Conservation (phyloP, 2,888 invertebrate species). For the Adelphocoris suturalis region DNA sequence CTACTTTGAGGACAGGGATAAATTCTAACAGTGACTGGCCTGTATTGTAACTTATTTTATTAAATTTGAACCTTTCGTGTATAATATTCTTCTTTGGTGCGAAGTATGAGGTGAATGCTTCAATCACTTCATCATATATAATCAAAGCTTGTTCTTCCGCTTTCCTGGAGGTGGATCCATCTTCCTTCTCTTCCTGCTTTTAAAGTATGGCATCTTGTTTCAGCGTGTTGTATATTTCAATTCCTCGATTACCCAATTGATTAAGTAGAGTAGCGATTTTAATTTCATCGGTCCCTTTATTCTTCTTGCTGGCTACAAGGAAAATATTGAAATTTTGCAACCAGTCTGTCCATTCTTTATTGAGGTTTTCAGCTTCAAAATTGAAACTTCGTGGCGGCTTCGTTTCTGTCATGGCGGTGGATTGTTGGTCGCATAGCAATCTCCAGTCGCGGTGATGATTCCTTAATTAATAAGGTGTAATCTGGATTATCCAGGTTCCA, state of each 20-base stretch:
- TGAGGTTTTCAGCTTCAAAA: too few relatives aligned
- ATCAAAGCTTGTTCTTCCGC: not conserved
- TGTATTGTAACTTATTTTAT: not conserved
- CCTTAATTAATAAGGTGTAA: too few relatives aligned
- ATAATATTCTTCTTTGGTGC: not conserved
- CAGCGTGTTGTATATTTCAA: not conserved
- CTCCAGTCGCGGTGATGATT: too few relatives aligned
- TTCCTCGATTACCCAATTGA: not conserved
- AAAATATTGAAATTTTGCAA: too few relatives aligned
- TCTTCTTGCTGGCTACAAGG: not conserved
- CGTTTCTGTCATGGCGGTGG: too few relatives aligned
- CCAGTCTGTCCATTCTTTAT: too few relatives aligned
- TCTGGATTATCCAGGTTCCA: too few relatives aligned
- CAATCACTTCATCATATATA: constrained; percentile 40
- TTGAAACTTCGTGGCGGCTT: not conserved
- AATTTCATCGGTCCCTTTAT: not conserved
- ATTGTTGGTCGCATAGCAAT: too few relatives aligned
- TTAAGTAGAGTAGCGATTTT: constrained; percentile 15
- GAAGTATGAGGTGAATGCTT: constrained; percentile 41
- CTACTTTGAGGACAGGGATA: not conserved
- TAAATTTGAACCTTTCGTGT: not conserved
- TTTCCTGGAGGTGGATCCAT: too few relatives aligned
- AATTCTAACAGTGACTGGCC: not conserved
- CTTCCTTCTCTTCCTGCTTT: too few relatives aligned
- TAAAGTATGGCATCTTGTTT: not conserved